Percentiles rank a stretch among this genome's conserved stretches.
Conservation (phyloP, 2,888 invertebrate species). For the Hydraecia micacea region DNA sequence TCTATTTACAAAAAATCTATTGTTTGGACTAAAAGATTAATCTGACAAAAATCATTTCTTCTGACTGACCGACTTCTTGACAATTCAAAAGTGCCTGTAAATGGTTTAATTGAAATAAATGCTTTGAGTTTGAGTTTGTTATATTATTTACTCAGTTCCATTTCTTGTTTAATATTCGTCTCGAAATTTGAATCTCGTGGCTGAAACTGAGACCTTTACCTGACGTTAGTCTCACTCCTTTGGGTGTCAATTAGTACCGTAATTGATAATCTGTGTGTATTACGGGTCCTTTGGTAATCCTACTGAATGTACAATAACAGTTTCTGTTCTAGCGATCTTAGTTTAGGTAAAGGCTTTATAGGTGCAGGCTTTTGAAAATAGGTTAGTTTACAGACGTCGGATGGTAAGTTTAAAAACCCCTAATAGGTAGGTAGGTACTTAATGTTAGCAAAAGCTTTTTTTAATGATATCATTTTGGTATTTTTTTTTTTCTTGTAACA, state of each 20-base stretch:
- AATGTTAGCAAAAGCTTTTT: too few species aligned
- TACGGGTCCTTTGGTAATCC: conserved; percentile 32
- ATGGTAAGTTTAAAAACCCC: background rate
- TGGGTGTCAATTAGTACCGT: conserved; percentile 38
- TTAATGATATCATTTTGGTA: too few species aligned
- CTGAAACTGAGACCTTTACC: background rate
- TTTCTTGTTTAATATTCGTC: conserved; percentile 13
- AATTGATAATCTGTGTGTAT: conserved; percentile 43
- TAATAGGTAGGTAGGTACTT: too few species aligned
- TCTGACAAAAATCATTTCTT: too few species aligned
- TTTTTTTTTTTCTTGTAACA: background rate
- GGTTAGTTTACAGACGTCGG: background rate
- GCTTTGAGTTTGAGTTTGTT: too few species aligned
- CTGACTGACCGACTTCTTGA: too few species aligned
- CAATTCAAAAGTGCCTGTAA: too few species aligned
- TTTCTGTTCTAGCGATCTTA: background rate
- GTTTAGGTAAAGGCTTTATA: too few species aligned
- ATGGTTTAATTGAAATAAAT: too few species aligned
- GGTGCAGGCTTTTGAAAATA: too few species aligned
- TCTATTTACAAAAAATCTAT: too few species aligned
- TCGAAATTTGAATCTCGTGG: background rate
- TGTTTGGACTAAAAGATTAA: too few species aligned
- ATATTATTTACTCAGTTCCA: background rate
- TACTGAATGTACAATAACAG: conserved; percentile 40
- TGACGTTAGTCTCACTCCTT: conserved; percentile 18